A percentile compares a stretch with the other conserved stretches of the same genome.
Evolutionary conservation across 2,888 invertebrate genomes (phyloP).

Genomic region (Drosophila mettleri): DNA sequence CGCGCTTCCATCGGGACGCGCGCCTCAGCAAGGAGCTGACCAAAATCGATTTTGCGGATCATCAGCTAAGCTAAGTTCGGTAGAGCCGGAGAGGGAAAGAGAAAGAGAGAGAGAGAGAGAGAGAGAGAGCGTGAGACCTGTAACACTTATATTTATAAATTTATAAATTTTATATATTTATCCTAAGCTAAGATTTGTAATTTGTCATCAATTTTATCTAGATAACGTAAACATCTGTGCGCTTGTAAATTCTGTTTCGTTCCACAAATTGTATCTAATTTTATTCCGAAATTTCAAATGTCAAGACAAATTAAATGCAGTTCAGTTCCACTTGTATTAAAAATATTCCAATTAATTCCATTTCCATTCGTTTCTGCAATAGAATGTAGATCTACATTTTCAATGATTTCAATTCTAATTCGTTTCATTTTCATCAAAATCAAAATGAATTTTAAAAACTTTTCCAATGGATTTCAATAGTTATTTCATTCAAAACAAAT

Average conservation of each 20-base stretch:
- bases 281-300: neutral
- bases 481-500: neutral
- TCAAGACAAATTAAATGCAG: too few relatives aligned
- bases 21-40: slow-evolving; percentile 81
- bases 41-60: slow-evolving; percentile 76
- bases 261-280: neutral
- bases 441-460: too few relatives aligned
- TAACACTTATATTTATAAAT: neutral
- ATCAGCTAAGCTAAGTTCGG: slow-evolving; percentile 12
- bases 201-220: neutral
- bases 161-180: slow-evolving; percentile 4
- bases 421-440: too few relatives aligned
- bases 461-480: too few relatives aligned
- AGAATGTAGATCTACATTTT: too few relatives aligned
- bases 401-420: too few relatives aligned
- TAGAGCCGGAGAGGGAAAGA: neutral
- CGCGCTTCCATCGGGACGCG: slow-evolving; percentile 83
- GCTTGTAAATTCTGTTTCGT: neutral
- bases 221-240: neutral
- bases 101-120: neutral
- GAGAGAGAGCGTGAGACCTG: slow-evolving; percentile 21
- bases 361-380: neutral
- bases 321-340: neutral
- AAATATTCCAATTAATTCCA: neutral
- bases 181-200: neutral